Conservation (phyloP, 2,113 vertebrate genomes). For the Corythoichthys haematopterus region DNA sequence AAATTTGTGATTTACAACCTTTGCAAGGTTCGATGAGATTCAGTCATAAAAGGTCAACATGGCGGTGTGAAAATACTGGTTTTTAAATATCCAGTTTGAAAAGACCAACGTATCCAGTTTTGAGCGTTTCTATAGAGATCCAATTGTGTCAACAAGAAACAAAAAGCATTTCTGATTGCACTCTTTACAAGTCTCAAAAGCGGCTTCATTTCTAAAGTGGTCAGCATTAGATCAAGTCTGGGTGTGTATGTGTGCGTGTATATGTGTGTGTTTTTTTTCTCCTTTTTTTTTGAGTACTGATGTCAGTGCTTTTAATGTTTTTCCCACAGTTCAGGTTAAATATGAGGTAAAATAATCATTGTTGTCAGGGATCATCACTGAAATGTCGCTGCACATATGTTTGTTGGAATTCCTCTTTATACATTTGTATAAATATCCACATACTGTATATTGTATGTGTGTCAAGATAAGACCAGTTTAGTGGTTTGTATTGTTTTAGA, state of each 20-base stretch:
- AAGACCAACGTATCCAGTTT: not conserved
- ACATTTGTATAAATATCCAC: slow-evolving; percentile 61
- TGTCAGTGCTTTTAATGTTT: slow-evolving; percentile 41
- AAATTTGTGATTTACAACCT: slow-evolving; percentile 15
- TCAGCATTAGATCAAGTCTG: not conserved
- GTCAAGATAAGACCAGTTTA: slow-evolving; percentile 64
- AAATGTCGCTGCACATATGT: slow-evolving; percentile 40
- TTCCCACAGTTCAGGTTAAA: slow-evolving; percentile 56
- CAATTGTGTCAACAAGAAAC: not conserved
- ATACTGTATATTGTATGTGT: slow-evolving; percentile 62
- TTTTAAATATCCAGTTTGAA: not conserved
- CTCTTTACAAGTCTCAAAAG: not conserved
- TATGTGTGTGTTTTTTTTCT: not conserved
- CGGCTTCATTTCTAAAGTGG: not conserved
- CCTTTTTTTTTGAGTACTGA: slow-evolving; percentile 29
- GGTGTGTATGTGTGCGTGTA: not conserved
- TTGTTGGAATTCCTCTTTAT: slow-evolving; percentile 43
- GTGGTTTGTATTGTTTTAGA: slow-evolving; percentile 77
- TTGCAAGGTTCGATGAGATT: not conserved
- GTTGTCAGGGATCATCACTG: slow-evolving; percentile 60
- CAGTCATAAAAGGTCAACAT: slow-evolving; percentile 13
- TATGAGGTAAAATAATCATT: slow-evolving; percentile 41
- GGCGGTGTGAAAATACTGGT: slow-evolving; percentile 9
- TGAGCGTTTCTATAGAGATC: not conserved
- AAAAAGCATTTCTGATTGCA: not conserved